phyloP scores from a whole-genome alignment of 1,140 invertebrate genomes.

The Bombus pyrosoma region DNA sequence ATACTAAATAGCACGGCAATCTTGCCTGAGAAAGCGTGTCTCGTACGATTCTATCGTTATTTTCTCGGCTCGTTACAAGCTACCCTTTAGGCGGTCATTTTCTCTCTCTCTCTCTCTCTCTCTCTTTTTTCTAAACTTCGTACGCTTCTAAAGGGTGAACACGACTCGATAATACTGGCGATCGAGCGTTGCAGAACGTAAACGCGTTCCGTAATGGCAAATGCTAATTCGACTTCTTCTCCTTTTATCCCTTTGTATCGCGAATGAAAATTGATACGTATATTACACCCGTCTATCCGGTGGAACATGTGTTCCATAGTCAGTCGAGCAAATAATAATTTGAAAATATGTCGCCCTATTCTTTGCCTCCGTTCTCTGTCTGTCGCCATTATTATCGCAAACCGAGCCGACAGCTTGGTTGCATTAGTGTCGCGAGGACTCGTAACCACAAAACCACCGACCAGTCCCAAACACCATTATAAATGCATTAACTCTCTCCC shows the following conservation, averaged over 20 bases:
- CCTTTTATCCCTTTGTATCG: background rate
- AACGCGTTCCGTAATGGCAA: background rate
- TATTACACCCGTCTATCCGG: slow-evolving; percentile 25
- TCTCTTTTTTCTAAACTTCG: background rate
- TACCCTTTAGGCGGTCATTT: background rate
- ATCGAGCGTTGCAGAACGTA: background rate
- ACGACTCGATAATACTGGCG: background rate
- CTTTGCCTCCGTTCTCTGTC: slow-evolving; percentile 38
- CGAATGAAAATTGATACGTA: slow-evolving; percentile 25
- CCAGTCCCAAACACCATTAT: slow-evolving; percentile 72
- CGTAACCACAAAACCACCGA: slow-evolving; percentile 74
- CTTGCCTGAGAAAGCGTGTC: background rate
- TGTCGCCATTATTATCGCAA: slow-evolving; percentile 63
- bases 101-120: background rate
- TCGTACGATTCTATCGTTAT: background rate
- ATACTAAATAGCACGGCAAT: slow-evolving; percentile 14
- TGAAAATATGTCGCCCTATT: slow-evolving; percentile 75
- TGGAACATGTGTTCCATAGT: slow-evolving; percentile 63
- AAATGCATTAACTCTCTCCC: slow-evolving; percentile 76
- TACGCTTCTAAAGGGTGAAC: background rate
- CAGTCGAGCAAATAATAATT: slow-evolving; percentile 75
- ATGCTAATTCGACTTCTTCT: background rate
- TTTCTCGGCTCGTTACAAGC: slow-evolving; percentile 21
- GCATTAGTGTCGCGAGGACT: slow-evolving; percentile 72
- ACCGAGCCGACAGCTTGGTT: slow-evolving; percentile 57